Conservation (phyloP, 1,140 invertebrate genomes). For the Euwallacea fornicatus region DNA sequence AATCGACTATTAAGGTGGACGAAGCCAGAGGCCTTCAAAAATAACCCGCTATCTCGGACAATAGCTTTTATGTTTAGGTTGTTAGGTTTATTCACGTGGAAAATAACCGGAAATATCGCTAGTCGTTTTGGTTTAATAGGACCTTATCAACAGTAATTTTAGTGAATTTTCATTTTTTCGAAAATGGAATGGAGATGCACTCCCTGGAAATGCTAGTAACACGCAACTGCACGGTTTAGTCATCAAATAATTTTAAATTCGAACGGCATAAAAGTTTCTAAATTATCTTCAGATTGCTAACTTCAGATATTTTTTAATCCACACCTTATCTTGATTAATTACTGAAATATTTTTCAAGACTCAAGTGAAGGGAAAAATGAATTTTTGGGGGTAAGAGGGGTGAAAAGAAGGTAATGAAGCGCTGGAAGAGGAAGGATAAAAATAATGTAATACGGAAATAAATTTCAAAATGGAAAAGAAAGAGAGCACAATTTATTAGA, state of each 20-base stretch:
- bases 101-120: not conserved
- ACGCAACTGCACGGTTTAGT: too few species aligned
- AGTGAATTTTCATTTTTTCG: not conserved
- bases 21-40: slow-evolving; percentile 27
- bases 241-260: too few species aligned
- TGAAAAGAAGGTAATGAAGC: too few species aligned
- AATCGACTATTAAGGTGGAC: slow-evolving; percentile 37
- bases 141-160: slow-evolving; percentile 13
- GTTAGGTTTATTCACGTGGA: slow-evolving; percentile 14
- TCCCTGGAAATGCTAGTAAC: too few species aligned
- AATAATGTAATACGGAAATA: too few species aligned
- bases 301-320: not conserved
- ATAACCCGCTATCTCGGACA: slow-evolving; percentile 27
- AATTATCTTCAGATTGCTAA: not conserved
- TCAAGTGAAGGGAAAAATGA: not conserved
- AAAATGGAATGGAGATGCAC: too few species aligned
- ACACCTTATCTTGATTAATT: not conserved
- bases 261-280: too few species aligned
- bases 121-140: not conserved
- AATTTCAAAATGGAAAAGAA: too few species aligned
- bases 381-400: too few species aligned
- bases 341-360: not conserved
- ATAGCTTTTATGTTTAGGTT: slow-evolving; percentile 18
- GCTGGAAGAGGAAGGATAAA: too few species aligned
- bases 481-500: too few species aligned